phyloP scores from a whole-genome alignment of 2,797 vertebrate genomes.

The Triplophysa bombifrons region DNA sequence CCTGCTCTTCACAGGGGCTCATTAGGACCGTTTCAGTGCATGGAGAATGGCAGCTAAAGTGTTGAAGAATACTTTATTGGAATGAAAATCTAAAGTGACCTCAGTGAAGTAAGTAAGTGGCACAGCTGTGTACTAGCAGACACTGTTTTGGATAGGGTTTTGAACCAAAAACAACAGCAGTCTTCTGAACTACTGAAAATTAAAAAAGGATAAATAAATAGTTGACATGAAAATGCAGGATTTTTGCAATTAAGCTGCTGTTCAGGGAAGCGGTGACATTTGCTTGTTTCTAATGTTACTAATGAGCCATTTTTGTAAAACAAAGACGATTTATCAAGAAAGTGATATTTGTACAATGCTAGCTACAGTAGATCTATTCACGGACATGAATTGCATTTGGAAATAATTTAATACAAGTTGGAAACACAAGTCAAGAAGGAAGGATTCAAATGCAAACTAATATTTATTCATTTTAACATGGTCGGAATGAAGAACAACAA shows the following conservation, averaged over 20 bases:
- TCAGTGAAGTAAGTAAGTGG: slow-evolving; percentile 25
- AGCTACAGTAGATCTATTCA: neutral
- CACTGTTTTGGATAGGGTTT: neutral
- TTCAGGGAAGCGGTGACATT: slow-evolving; percentile 22
- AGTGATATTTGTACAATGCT: slow-evolving; percentile 2
- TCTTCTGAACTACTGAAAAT: neutral
- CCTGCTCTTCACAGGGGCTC: slow-evolving; percentile 55
- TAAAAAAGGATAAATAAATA: neutral
- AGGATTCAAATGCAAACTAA: no score
- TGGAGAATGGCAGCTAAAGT: slow-evolving; percentile 9
- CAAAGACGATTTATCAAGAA: slow-evolving; percentile 19
- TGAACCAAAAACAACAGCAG: neutral
- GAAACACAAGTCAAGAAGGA: no score
- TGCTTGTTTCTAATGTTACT: slow-evolving; percentile 19
- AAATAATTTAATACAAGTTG: neutral
- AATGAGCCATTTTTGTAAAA: slow-evolving; percentile 18
- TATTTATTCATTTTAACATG: no score
- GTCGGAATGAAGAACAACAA: no score
- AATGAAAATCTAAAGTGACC: slow-evolving; percentile 26
- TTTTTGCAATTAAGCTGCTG: slow-evolving; percentile 32
- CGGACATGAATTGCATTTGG: neutral
- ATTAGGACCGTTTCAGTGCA: slow-evolving; percentile 26
- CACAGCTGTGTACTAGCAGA: neutral
- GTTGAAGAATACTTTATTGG: slow-evolving; percentile 19
- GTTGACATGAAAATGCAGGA: neutral